Evolutionary conservation across 2,797 vertebrate genomes (phyloP).

Genomic region (Melanotaenia boesemani): DNA sequence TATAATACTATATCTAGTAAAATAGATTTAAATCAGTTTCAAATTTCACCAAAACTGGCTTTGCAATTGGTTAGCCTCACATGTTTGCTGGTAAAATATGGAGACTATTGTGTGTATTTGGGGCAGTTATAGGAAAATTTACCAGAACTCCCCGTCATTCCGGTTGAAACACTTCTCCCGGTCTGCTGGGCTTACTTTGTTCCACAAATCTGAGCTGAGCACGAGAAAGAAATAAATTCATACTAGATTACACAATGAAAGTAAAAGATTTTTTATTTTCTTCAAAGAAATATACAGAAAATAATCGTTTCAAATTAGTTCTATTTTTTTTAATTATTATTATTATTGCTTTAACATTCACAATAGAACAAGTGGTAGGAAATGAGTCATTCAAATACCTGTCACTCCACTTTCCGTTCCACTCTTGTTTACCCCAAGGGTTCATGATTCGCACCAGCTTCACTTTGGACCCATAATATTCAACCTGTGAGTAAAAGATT

Average conservation of each 20-base stretch:
- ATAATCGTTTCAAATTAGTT: too few relatives aligned
- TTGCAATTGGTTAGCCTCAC: too few relatives aligned
- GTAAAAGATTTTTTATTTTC: too few relatives aligned
- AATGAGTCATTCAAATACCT: constrained; percentile 31
- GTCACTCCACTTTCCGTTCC: constrained; percentile 68
- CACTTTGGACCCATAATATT: constrained; percentile 1
- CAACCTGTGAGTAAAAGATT: constrained; percentile 34
- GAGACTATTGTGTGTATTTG: too few relatives aligned
- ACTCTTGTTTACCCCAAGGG: constrained; percentile 66
- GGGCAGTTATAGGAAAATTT: background rate
- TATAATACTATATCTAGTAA: background rate
- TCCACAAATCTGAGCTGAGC: constrained; percentile 57
- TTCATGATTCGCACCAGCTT: constrained; percentile 65
- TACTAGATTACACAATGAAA: background rate
- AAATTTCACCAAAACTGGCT: background rate
- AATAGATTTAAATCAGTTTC: background rate
- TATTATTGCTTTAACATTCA: background rate
- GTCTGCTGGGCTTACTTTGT: constrained; percentile 37
- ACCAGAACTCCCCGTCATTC: constrained; percentile 72
- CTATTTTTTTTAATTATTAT: too few relatives aligned
- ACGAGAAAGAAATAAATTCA: background rate
- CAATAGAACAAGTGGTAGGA: background rate
- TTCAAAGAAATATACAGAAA: too few relatives aligned
- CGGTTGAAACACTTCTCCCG: constrained; percentile 29
- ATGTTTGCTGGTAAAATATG: background rate